Conservation (phyloP, 2,797 vertebrate genomes). For the Gouania willdenowi region DNA sequence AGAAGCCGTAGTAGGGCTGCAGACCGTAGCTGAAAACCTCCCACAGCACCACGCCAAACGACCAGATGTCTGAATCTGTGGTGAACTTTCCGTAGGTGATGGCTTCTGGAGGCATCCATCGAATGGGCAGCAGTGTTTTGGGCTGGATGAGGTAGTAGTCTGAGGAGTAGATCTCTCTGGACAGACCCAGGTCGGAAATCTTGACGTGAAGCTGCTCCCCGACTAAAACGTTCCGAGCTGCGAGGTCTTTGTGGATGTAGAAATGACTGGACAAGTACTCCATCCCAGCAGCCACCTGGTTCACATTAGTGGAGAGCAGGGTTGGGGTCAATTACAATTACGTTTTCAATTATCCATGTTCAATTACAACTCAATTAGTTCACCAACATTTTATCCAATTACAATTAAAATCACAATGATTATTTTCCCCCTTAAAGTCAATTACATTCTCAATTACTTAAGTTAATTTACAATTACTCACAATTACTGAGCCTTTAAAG, state of each 20-base stretch:
- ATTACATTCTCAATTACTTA: no score
- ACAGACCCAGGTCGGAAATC: slow-evolving; percentile 96
- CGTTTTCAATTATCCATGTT: no score
- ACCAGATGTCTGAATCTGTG: slow-evolving; percentile 95
- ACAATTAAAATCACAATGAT: no score
- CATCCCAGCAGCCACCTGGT: slow-evolving; percentile 92
- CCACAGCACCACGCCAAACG: slow-evolving; percentile 95
- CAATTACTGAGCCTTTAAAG: no score
- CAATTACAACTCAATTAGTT: no score
- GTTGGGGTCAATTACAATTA: no score
- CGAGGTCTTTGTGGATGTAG: slow-evolving; percentile 95
- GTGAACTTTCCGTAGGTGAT: slow-evolving; percentile 95
- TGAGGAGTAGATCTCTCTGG: slow-evolving; percentile 90
- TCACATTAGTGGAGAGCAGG: no score
- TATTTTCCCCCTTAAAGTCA: no score
- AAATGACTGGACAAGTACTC: slow-evolving; percentile 92
- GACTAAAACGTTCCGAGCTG: slow-evolving; percentile 91
- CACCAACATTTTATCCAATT: no score
- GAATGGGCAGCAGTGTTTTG: slow-evolving; percentile 90
- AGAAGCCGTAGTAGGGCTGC: slow-evolving; percentile 95
- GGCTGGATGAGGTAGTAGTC: slow-evolving; percentile 93
- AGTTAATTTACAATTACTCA: no score
- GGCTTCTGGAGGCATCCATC: slow-evolving; percentile 97
- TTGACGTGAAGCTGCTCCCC: slow-evolving; percentile 94
- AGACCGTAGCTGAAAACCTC: slow-evolving; percentile 98